Base-by-base conservation (phyloP, 2,797 vertebrate species). In the Darevskia mixta region DNA sequence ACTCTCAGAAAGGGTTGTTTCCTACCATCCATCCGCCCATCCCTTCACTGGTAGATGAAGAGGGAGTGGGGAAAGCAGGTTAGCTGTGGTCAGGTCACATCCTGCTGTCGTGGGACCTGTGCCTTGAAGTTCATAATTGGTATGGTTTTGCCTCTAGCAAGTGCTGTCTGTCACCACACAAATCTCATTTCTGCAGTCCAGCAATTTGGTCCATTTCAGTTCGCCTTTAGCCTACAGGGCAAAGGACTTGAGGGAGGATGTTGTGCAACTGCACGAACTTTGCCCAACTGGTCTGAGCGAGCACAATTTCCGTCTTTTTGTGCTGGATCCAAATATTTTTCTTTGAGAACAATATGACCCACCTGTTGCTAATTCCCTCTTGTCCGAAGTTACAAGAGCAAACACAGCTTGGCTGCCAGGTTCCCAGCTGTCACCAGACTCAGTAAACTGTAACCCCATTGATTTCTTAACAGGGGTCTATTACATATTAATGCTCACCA, bases 301-400 rank as follows among this genome's bases (percentile, higher is more conserved):
- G 27, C 25, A n/a, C 71, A 66, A 41, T 11, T 13, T 29, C 35
- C 80, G 23, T 27, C 29, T 45, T 79, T 72, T 49, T 76, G 86
- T 49, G 13, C 76, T 8, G 20, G 69, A 85, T 27, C 64, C 86
- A 90, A 90, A 71, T 35, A 43, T 71, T 87, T 79, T 32, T 49
- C 75, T 67, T 29, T 32, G 29, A 49, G 38, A 64, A 66, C 73
- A 69, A 80, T 29, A 85, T 32, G 8, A 66, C 69, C 27, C 5
- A 23, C 49, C 80, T 72, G 2, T 9, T 17, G 9, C n/a, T 49
- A 25, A 66, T 80, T 20, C 49, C 64, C 20, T 84, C 38, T 58
- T 58, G 32, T 35, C 61, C 25, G 35, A 45, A 45, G 38, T 81
- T 20, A 69, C 7, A 43, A 75, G 11, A 69, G 58, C 58, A 84